Percentiles rank a stretch among this genome's conserved stretches.
These are phyloP conservation scores for Exocentrus adspersus DNA, from an alignment of 2,888 invertebrate genomes.

Conservation along the genomic window DNA sequence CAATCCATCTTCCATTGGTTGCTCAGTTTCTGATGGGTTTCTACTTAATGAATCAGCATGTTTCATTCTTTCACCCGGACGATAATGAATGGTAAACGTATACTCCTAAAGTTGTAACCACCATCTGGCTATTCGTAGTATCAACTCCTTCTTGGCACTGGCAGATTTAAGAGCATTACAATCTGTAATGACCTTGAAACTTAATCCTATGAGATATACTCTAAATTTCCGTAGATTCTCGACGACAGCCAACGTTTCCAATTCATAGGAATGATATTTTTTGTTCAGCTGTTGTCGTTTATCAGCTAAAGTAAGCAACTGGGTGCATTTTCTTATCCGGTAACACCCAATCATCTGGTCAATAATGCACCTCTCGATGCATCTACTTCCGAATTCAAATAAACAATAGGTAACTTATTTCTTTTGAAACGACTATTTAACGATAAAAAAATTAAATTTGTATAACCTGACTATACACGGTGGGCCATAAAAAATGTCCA, in stretches of 20 bases:
- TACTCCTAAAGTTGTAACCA: constrained; percentile 37
- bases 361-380: no score
- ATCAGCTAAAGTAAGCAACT: constrained; percentile 52
- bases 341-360: no score
- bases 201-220: constrained; percentile 49
- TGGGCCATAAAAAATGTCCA: no score
- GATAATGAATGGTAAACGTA: constrained; percentile 34
- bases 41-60: constrained; percentile 42
- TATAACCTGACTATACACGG: no score
- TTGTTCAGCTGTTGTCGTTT: constrained; percentile 51
- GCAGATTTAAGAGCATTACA: constrained; percentile 51
- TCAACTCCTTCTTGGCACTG: constrained; percentile 47
- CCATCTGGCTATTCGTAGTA: constrained; percentile 50
- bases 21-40: constrained; percentile 31
- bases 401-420: no score
- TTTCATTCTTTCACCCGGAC: constrained; percentile 31
- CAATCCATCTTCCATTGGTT: neutral
- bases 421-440: no score
- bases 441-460: no score
- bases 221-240: constrained; percentile 51
- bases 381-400: no score
- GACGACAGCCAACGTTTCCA: constrained; percentile 55
- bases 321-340: no score
- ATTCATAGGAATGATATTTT: constrained; percentile 55
- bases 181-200: constrained; percentile 52